A percentile compares a stretch with the other conserved stretches of the same genome.
These are phyloP conservation scores for Anthrax anthrax DNA, from an alignment of 2,888 invertebrate genomes.

Conservation along the genomic window DNA sequence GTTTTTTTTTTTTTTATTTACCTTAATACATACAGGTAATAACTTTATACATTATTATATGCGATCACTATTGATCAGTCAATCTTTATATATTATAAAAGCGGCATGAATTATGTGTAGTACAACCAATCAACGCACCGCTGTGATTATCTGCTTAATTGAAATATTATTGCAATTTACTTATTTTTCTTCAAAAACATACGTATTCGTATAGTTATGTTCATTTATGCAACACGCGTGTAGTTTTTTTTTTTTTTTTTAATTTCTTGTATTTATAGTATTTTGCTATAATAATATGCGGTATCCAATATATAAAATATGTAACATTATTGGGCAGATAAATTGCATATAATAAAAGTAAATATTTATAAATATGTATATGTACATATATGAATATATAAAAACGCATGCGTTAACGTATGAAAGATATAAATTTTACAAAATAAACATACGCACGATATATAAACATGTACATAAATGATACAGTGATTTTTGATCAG, in stretches of 20 bases:
- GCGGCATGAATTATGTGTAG: not conserved
- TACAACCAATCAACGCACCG: not conserved
- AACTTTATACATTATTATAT: not conserved
- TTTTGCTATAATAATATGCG: no score
- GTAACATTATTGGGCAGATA: not conserved
- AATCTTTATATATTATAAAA: not conserved
- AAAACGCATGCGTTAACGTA: not conserved
- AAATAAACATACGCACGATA: no score
- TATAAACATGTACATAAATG: no score
- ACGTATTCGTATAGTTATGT: no score
- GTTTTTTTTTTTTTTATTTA: no score
- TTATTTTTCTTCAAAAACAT: not conserved
- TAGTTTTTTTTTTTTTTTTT: not conserved
- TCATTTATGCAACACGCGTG: no score
- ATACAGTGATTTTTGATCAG: not conserved
- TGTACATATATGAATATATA: not conserved
- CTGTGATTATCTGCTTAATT: not conserved
- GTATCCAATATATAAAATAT: no score
- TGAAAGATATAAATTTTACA: not conserved
- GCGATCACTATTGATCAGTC: not conserved
- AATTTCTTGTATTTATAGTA: not conserved
- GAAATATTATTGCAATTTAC: not conserved
- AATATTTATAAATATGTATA: not conserved
- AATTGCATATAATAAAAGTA: not conserved
- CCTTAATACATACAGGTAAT: not conserved